These are phyloP conservation scores for Molossus molossus DNA, from an alignment of 2,797 vertebrate species.

Conservation along the genomic window DNA sequence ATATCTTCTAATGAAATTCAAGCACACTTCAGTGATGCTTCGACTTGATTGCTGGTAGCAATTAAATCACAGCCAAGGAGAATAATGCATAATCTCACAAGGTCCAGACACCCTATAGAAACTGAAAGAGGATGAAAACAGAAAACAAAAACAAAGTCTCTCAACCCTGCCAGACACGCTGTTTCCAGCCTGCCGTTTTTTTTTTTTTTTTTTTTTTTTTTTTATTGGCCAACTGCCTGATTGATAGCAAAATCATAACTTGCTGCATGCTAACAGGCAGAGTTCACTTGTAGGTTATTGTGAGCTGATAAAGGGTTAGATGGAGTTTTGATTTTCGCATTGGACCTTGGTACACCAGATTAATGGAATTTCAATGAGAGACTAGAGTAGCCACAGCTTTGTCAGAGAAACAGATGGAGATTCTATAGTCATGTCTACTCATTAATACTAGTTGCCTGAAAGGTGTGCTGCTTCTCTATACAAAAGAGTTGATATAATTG, in stretches of 20 bases:
- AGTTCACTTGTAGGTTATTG: conserved; percentile 94
- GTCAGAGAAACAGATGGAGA: conserved; percentile 93
- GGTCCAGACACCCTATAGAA: conserved; percentile 89
- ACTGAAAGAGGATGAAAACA: conserved; percentile 86
- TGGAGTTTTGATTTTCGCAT: conserved; percentile 93
- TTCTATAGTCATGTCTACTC: conserved; percentile 92
- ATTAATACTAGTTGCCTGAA: conserved; percentile 93
- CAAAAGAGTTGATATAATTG: conserved; percentile 92
- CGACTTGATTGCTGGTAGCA: conserved; percentile 93
- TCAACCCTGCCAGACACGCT: conserved; percentile 85
- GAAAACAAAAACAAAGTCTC: conserved; percentile 87
- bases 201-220: conserved; percentile 71
- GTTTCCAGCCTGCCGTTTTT: conserved; percentile 86
- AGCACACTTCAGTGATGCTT: conserved; percentile 93
- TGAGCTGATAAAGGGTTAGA: conserved; percentile 93
- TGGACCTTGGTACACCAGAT: conserved; percentile 92
- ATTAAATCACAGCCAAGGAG: conserved; percentile 91
- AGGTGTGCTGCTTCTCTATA: conserved; percentile 91
- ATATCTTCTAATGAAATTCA: conserved; percentile 95
- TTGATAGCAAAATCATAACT: conserved; percentile 93
- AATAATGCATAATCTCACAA: conserved; percentile 89
- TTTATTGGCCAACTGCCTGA: conserved; percentile 90
- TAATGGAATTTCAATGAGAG: conserved; percentile 94
- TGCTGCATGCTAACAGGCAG: conserved; percentile 92
- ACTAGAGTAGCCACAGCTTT: conserved; percentile 92